These are phyloP conservation scores for Anorthoa munda DNA, from an alignment of 2,888 invertebrate genomes.

Conservation along the genomic window DNA sequence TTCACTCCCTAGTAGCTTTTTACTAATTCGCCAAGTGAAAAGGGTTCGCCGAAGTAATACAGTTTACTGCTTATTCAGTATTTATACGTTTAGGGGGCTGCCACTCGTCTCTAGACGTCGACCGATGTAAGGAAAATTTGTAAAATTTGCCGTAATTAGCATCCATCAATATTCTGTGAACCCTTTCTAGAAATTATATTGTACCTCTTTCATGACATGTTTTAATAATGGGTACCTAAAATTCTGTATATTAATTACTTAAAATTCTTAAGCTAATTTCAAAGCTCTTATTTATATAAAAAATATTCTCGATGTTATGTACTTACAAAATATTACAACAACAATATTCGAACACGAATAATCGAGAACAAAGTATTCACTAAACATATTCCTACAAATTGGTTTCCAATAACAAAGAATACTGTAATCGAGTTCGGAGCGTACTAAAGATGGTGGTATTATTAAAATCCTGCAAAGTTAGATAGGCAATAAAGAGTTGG, in stretches of 20 bases:
- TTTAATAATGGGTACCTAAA: slow-evolving; percentile 32
- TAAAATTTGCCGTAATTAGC: slow-evolving; percentile 83
- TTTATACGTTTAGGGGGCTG: slow-evolving; percentile 89
- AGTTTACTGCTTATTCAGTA: slow-evolving; percentile 91
- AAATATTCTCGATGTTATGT: neutral
- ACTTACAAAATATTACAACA: neutral
- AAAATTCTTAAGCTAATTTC: slow-evolving; percentile 2
- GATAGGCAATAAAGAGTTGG: slow-evolving; percentile 88
- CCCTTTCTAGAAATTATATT: slow-evolving; percentile 41
- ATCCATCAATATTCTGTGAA: slow-evolving; percentile 65
- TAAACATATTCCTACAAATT: slow-evolving; percentile 67
- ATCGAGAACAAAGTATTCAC: slow-evolving; percentile 25
- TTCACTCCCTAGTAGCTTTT: slow-evolving; percentile 91
- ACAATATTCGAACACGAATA: slow-evolving; percentile 33
- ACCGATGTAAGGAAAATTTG: slow-evolving; percentile 85
- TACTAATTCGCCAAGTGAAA: slow-evolving; percentile 91
- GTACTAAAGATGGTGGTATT: slow-evolving; percentile 73
- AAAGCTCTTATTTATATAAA: neutral
- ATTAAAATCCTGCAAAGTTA: slow-evolving; percentile 88
- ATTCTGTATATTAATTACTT: neutral
- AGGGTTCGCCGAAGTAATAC: slow-evolving; percentile 91
- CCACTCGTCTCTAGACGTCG: slow-evolving; percentile 83
- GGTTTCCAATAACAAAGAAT: slow-evolving; percentile 65
- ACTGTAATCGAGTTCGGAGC: slow-evolving; percentile 66
- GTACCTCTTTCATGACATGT: slow-evolving; percentile 43